Evolutionary conservation across 1,140 invertebrate genomes (phyloP), one percentile per base, ranked within the genome.

Genomic region (Chlorops oryzae): DNA sequence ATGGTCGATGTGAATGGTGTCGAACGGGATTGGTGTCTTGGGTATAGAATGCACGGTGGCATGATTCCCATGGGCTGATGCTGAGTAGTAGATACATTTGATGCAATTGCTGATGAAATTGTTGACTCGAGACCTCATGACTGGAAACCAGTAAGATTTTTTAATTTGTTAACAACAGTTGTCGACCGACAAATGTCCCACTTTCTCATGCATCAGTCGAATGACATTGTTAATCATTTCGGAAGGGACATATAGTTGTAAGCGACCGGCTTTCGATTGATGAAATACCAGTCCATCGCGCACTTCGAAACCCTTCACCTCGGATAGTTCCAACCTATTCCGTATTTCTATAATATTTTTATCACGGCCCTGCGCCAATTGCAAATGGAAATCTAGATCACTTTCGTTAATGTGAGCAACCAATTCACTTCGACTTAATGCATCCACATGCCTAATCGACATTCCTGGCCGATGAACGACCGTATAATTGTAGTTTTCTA

Each of bases 391-490:
- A 24, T 54, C 43, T n/a, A 54, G 24, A 13, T 50, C 42, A 5
- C 34, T n/a, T 15, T 18, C 22, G 15, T 47, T 39, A 3, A 41
- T 28, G 12, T 10, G 13, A 10, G 35, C 43, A 17, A 54, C 17
- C 13, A 28, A 4, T 3, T 12, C 27, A 35, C n/a, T 22, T 9
- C 53, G 13, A 72, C 9, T 65, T 52, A 51, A 50, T 51, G 15
- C 63, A 61, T 44, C 15, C 46, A 43, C 47, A 72, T 46, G 48
- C 75, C 70, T 59, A 53, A 70, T 59, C 1, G 18, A 20, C 10
- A 15, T 23, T 9, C 21, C 52, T 6, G 7, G 25, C 2, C 38
- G 2, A 72, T 50, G 0, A 59, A 38, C 5, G 47, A 48, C 22
- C 3, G 6, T 48, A 12, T 50, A 46, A 28, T 54, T 45, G 41